These are phyloP conservation scores for Hydrozoanthus tunicans DNA, from an alignment of 64 coral and sea anemone species.

Conservation along the genomic window DNA sequence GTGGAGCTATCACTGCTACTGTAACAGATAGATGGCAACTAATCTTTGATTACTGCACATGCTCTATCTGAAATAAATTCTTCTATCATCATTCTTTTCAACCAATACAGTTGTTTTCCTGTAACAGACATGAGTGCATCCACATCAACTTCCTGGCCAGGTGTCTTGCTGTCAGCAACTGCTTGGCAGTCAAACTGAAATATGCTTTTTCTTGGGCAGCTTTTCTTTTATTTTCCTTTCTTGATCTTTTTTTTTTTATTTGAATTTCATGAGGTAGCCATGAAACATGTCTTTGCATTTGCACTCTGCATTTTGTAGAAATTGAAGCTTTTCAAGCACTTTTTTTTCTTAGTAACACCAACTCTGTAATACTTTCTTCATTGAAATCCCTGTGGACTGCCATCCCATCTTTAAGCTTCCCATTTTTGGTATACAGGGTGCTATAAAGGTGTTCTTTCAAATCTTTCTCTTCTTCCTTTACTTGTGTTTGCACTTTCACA, in stretches of 20 bases:
- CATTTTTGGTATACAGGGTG: slow-evolving; percentile 55
- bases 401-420: slow-evolving; percentile 64
- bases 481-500: slow-evolving; percentile 58
- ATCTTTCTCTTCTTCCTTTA: slow-evolving; percentile 60
- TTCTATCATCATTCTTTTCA: slow-evolving; percentile 7
- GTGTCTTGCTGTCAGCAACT: slow-evolving; percentile 17
- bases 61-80: background rate
- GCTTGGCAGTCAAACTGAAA: slow-evolving; percentile 1
- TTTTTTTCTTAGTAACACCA: slow-evolving; percentile 49
- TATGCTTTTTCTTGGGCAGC: background rate
- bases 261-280: background rate
- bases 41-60: no score
- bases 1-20: slow-evolving; percentile 16
- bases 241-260: slow-evolving; percentile 6
- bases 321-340: slow-evolving; percentile 37
- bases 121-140: slow-evolving; percentile 5
- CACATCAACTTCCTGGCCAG: slow-evolving; percentile 23
- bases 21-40: background rate
- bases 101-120: slow-evolving; percentile 14
- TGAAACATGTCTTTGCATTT: slow-evolving; percentile 27
- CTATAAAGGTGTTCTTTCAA: slow-evolving; percentile 44
- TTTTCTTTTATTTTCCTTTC: slow-evolving; percentile 23
- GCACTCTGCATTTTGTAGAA: background rate
- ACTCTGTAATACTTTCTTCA: slow-evolving; percentile 60
- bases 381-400: slow-evolving; percentile 35